A percentile compares a stretch with the other conserved stretches of the same genome.
Conservation (phyloP, 2,888 invertebrate genomes). For the Phengaris arion region DNA sequence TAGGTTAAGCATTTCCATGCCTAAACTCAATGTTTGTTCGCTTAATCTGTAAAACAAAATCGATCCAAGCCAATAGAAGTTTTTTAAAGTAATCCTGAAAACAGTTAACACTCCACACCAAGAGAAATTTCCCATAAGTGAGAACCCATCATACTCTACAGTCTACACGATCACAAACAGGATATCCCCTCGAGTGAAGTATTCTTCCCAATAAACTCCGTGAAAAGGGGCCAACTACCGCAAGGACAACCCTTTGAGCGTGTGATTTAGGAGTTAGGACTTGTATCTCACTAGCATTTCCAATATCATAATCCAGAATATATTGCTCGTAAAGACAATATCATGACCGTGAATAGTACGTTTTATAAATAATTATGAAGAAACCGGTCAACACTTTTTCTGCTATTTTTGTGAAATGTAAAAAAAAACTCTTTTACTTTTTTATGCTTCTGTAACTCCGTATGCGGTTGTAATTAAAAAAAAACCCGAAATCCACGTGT, state of each 20-base stretch:
- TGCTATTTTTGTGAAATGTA: background rate
- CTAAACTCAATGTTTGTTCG: no score
- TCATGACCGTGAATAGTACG: background rate
- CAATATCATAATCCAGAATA: background rate
- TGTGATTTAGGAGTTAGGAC: background rate
- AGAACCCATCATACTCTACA: background rate
- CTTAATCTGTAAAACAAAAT: background rate
- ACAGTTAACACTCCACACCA: slow-evolving; percentile 3
- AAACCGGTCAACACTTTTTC: background rate
- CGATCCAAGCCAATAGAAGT: background rate
- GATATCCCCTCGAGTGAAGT: background rate
- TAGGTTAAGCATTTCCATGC: no score
- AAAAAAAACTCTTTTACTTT: background rate
- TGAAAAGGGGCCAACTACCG: background rate
- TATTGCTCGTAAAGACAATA: background rate
- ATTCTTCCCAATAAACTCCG: background rate
- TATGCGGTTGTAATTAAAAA: background rate
- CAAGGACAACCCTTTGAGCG: background rate
- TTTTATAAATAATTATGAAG: background rate
- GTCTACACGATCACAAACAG: background rate
- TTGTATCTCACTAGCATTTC: background rate
- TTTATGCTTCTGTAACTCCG: background rate
- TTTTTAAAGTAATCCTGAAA: background rate
- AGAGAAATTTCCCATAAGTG: background rate
- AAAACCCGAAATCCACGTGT: background rate